A percentile compares a stretch with the other conserved stretches of the same genome.
phyloP scores from a whole-genome alignment of 2,113 vertebrate species.

The Neodon shergylaensis region DNA sequence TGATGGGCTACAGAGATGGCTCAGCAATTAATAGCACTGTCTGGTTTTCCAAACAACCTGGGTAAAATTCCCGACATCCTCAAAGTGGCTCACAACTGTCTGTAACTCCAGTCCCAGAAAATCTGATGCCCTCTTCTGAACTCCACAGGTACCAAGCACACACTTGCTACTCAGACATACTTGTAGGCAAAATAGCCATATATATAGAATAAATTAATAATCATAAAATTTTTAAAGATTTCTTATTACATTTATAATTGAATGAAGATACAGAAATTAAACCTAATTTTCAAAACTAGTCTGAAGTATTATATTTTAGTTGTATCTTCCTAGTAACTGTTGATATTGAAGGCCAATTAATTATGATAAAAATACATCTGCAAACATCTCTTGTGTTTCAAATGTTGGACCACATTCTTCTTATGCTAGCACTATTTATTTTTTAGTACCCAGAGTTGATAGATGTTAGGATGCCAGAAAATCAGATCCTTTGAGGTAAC shows the following conservation, averaged over 20 bases:
- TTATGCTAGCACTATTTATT: slow-evolving; percentile 42
- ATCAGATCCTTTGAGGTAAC: slow-evolving; percentile 35
- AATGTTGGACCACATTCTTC: background rate
- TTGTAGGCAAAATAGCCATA: background rate
- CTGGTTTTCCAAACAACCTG: background rate
- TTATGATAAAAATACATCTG: background rate
- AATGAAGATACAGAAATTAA: background rate
- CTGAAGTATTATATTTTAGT: slow-evolving; percentile 1
- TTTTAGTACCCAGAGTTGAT: slow-evolving; percentile 23
- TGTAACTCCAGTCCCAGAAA: background rate
- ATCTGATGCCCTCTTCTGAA: background rate
- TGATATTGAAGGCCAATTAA: background rate
- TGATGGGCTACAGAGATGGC: background rate
- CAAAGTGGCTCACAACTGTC: background rate
- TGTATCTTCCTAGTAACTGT: background rate
- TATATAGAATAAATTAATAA: background rate
- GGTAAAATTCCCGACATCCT: background rate
- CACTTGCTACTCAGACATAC: background rate
- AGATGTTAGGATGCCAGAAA: background rate
- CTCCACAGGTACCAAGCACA: background rate
- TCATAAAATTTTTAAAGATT: background rate
- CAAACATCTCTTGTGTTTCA: background rate
- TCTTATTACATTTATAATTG: background rate
- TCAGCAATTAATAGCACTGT: background rate
- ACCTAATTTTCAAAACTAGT: background rate